Base-by-base conservation (phyloP, 2,888 invertebrate species). In the Acanthoscelides obtectus region DNA sequence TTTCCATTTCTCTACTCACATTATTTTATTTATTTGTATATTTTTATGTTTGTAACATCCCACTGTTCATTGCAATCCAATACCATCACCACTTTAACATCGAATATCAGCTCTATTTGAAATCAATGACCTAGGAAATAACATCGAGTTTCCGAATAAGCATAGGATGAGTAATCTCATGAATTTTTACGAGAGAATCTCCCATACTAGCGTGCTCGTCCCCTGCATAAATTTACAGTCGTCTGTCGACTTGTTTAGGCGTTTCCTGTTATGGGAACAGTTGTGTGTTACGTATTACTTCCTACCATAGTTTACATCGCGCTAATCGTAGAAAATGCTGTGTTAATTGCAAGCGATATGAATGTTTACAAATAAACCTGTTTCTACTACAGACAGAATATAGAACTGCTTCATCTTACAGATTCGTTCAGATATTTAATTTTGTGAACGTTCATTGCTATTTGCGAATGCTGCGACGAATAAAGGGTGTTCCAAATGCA, bases 251-350 rank as follows among this genome's bases (percentile, higher is more conserved):
- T 71, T 69, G 71, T 71, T 71, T 6, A 71, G 69, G 69, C 69
- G 66, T 69, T 71, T 71, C 71, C 71, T 71, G 71, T 71, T 71
- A 71, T 71, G 71, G 71, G 71, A 71, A 71, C 69, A 66, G 69
- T 66, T 69, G 66, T 45, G 45, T 45, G 45, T 45, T 45, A 45
- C 45, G 12, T 45, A 45, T 69, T 20, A 71, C 71, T 71, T 71
- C 71, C 71, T 71, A 71, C 66, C 66, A 25, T 70, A 25, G 8
- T 25, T 25, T 25, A 25, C 25, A 45, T 45, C 5, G 5, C 45
- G 45, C 45, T 45, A 45, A 45, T 45, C 45, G 17, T 45, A 45
- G 45, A 45, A n/a, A 45, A 45, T 45, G 45, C 25, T 6, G 6
- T 45, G 1, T 45, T 17, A 45, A 45, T 17, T 12, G 12, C 17